A percentile compares a stretch with the other conserved stretches of the same genome.
phyloP scores from a whole-genome alignment of 2,797 vertebrate genomes.

The Tachyglossus aculeatus region DNA sequence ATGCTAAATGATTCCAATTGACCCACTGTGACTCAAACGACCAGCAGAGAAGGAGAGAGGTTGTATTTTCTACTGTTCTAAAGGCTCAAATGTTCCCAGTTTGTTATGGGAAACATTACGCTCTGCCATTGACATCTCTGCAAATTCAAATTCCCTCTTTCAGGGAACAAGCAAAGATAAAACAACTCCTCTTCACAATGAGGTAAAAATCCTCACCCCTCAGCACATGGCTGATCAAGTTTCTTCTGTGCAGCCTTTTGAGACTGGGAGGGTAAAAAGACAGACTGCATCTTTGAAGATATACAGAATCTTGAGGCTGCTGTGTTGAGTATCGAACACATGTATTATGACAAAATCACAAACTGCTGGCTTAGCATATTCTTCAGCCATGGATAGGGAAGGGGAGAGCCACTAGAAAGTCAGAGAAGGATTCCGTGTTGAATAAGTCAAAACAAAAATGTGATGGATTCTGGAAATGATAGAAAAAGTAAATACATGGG shows the following conservation, averaged over 20 bases:
- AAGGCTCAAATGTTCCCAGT: conserved; percentile 9
- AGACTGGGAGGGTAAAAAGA: conserved; percentile 46
- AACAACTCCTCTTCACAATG: conserved; percentile 1
- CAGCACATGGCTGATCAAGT: background rate
- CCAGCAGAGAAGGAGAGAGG: background rate
- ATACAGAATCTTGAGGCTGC: conserved; percentile 58
- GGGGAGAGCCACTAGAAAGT: conserved; percentile 73
- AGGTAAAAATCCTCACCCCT: conserved; percentile 19
- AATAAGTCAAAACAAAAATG: conserved; percentile 82
- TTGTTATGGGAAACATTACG: conserved; percentile 17
- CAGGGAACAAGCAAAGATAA: conserved; percentile 1
- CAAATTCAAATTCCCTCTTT: conserved; percentile 35
- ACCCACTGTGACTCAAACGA: background rate
- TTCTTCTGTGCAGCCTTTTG: conserved; percentile 37
- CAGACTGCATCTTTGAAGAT: conserved; percentile 60
- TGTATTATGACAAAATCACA: conserved; percentile 72
- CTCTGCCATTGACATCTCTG: conserved; percentile 32
- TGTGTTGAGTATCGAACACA: conserved; percentile 63
- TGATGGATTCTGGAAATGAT: conserved; percentile 70
- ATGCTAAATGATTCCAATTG: background rate
- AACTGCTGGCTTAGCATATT: conserved; percentile 75
- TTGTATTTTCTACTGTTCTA: background rate
- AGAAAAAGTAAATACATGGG: conserved; percentile 73
- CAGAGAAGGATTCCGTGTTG: conserved; percentile 74
- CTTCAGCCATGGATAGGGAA: conserved; percentile 68